Evolutionary conservation across 1,140 invertebrate species (phyloP).

Genomic region (Macrocentrus cingulum): DNA sequence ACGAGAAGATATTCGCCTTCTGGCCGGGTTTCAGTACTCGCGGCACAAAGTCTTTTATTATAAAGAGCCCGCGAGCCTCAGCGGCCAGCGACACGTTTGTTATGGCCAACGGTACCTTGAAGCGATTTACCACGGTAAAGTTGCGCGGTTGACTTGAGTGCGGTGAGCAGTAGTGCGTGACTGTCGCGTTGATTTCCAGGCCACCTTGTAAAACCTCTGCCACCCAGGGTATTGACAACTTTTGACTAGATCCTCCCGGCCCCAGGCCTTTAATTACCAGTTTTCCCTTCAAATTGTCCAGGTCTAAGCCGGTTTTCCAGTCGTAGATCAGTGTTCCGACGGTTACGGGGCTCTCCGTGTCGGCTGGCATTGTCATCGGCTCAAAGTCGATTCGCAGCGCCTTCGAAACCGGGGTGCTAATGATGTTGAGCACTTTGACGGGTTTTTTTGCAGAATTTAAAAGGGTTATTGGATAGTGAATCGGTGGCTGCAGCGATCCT

Average conservation of each 20-base stretch:
- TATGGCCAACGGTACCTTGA: slow-evolving; percentile 70
- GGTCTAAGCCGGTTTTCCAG: slow-evolving; percentile 64
- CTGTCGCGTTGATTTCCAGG: slow-evolving; percentile 59
- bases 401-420: slow-evolving; percentile 63
- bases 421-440: slow-evolving; percentile 69
- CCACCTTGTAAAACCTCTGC: slow-evolving; percentile 63
- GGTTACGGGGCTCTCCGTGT: slow-evolving; percentile 63
- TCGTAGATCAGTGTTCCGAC: slow-evolving; percentile 75
- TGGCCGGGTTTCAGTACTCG: slow-evolving; percentile 66
- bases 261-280: slow-evolving; percentile 69
- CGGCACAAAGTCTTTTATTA: slow-evolving; percentile 65
- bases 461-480: slow-evolving; percentile 67
- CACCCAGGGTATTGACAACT: slow-evolving; percentile 64
- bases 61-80: slow-evolving; percentile 66
- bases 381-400: slow-evolving; percentile 65
- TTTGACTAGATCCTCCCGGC: slow-evolving; percentile 62
- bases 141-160: slow-evolving; percentile 58
- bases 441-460: slow-evolving; percentile 73
- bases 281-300: slow-evolving; percentile 65
- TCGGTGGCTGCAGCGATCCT: slow-evolving; percentile 68
- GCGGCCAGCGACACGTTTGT: slow-evolving; percentile 69
- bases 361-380: slow-evolving; percentile 66
- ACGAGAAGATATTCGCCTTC: slow-evolving; percentile 63
- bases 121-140: slow-evolving; percentile 71
- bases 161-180: slow-evolving; percentile 62